These are phyloP conservation scores for Gymnosoma rotundatum DNA, from an alignment of 2,888 invertebrate species.

Conservation along the genomic window DNA sequence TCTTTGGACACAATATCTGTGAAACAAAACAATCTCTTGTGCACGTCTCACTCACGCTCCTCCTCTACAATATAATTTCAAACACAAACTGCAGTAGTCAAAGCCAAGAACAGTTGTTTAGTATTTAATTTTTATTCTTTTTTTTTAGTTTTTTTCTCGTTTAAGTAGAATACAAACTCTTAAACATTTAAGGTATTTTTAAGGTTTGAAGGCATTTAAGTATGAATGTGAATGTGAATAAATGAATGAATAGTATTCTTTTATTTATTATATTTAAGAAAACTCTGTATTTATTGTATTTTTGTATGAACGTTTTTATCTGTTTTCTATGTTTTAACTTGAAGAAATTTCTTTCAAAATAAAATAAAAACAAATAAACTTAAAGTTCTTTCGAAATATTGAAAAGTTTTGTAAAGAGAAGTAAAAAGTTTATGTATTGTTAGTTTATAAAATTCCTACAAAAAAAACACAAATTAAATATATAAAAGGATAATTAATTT, in stretches of 20 bases:
- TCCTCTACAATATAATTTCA: not conserved
- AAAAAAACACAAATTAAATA: too few relatives aligned
- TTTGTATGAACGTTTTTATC: not conserved
- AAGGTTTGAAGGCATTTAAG: conserved; percentile 48
- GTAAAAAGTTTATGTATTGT: too few relatives aligned
- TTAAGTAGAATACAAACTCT: conserved; percentile 11
- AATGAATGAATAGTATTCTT: not conserved
- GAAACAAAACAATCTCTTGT: not conserved
- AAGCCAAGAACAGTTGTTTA: conserved; percentile 31
- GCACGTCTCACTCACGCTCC: not conserved
- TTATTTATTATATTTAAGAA: not conserved
- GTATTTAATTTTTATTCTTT: not conserved
- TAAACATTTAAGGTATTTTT: conserved; percentile 38
- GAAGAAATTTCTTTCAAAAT: too few relatives aligned
- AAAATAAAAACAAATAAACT: too few relatives aligned
- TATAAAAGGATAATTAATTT: too few relatives aligned
- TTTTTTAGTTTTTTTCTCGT: not conserved
- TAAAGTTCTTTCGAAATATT: too few relatives aligned
- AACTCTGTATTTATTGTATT: conserved; percentile 7
- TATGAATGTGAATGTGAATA: not conserved
- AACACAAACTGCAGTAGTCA: not conserved
- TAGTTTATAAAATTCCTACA: too few relatives aligned
- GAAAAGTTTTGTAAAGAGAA: too few relatives aligned
- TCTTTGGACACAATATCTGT: too few relatives aligned
- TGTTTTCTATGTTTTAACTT: not conserved